Evolutionary conservation across 2,113 vertebrate species (phyloP).

Genomic region (Steatornis caripensis): DNA sequence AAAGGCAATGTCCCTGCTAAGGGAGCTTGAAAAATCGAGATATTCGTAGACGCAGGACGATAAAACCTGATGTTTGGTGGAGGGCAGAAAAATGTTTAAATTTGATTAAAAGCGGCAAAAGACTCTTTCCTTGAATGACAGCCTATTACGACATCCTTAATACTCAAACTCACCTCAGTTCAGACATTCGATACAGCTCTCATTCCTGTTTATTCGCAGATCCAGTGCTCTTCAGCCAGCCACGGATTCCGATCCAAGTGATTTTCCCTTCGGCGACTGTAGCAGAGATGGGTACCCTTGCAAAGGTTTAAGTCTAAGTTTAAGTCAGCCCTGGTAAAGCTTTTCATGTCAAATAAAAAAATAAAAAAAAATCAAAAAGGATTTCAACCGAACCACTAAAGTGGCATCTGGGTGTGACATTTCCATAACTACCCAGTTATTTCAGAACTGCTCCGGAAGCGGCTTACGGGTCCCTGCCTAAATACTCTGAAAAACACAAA

Average conservation of each 20-base stretch:
- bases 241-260: accelerated
- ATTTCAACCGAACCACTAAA: neutral
- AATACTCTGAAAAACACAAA: neutral
- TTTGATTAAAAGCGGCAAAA: neutral
- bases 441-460: neutral
- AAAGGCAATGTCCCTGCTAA: neutral
- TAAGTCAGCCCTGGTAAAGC: neutral
- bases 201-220: neutral
- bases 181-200: neutral
- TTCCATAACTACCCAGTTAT: neutral
- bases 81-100: neutral
- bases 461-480: neutral
- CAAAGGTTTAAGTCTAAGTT: neutral
- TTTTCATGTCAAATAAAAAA: neutral
- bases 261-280: neutral
- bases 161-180: neutral
- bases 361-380: neutral
- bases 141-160: accelerated
- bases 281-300: neutral
- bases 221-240: neutral
- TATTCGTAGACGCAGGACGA: too few relatives aligned
- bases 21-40: neutral
- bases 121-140: accelerated
- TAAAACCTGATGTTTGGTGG: too few relatives aligned
- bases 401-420: neutral